Evolutionary conservation across 2,113 vertebrate species (phyloP).

Genomic region (Bombycilla garrulus): DNA sequence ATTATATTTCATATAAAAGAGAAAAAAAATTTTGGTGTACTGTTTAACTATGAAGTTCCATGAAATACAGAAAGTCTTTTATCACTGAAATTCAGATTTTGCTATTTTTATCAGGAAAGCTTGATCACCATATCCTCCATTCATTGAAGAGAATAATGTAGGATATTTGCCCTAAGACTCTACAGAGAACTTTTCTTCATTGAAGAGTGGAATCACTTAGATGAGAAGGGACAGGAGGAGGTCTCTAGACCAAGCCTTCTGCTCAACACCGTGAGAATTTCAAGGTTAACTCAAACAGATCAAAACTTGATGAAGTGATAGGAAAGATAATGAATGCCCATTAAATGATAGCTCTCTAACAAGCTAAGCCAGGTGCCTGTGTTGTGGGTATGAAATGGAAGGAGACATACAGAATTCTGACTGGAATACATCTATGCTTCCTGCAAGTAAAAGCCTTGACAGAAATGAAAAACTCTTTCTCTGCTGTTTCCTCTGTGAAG

Average conservation of each 20-base stretch:
- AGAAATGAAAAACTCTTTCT: neutral
- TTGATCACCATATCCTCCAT: neutral
- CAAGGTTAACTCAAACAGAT: neutral
- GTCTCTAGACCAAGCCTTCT: neutral
- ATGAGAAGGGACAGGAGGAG: neutral
- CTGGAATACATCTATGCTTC: neutral
- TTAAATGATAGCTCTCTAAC: neutral
- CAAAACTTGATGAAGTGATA: neutral
- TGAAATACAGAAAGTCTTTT: neutral
- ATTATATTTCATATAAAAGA: neutral
- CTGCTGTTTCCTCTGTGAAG: neutral
- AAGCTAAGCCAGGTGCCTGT: neutral
- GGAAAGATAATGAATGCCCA: neutral
- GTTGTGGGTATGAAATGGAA: neutral
- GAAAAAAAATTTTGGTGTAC: neutral
- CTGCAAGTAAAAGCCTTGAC: neutral
- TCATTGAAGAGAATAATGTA: neutral
- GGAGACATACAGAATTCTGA: neutral
- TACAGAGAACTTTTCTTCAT: neutral
- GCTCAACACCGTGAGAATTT: neutral
- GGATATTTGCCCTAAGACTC: neutral
- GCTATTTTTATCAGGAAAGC: neutral
- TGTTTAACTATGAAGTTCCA: neutral
- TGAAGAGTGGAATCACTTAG: neutral
- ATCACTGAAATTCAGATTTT: neutral